These are phyloP conservation scores for Penaeus vannamei DNA, from an alignment of 1,140 invertebrate genomes.

Conservation along the genomic window DNA sequence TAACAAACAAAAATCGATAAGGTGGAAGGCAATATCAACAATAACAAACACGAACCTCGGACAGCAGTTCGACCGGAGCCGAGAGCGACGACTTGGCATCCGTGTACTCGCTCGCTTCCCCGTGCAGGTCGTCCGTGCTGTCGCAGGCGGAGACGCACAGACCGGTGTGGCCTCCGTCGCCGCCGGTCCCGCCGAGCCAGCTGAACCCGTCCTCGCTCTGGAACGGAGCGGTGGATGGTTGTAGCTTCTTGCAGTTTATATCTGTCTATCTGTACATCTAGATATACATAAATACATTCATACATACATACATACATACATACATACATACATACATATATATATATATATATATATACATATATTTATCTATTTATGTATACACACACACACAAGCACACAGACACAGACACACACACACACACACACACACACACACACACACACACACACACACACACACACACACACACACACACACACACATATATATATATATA, in stretches of 20 bases:
- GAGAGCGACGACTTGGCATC: constrained; percentile 2
- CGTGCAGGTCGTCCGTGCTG: not conserved
- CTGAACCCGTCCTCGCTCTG: not conserved
- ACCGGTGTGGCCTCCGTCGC: not conserved
- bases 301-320: not conserved
- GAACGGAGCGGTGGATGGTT: not conserved
- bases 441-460: not conserved
- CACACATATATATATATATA: too few species aligned
- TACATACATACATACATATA: not conserved
- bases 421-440: too few species aligned
- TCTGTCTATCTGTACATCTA: not conserved
- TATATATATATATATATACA: constrained; percentile 2
- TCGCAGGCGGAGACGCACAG: not conserved
- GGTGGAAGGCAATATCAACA: too few species aligned
- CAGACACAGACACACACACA: not conserved
- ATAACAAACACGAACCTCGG: not conserved
- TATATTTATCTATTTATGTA: not conserved
- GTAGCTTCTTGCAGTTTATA: too few species aligned
- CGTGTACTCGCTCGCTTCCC: not conserved
- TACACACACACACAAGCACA: not conserved
- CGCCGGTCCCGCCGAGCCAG: not conserved
- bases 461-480: too few species aligned
- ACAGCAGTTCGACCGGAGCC: not conserved
- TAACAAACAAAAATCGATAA: too few species aligned
- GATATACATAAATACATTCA: not conserved